These are phyloP conservation scores for Myodes glareolus DNA, from an alignment of 2,113 vertebrate species.

Conservation along the genomic window DNA sequence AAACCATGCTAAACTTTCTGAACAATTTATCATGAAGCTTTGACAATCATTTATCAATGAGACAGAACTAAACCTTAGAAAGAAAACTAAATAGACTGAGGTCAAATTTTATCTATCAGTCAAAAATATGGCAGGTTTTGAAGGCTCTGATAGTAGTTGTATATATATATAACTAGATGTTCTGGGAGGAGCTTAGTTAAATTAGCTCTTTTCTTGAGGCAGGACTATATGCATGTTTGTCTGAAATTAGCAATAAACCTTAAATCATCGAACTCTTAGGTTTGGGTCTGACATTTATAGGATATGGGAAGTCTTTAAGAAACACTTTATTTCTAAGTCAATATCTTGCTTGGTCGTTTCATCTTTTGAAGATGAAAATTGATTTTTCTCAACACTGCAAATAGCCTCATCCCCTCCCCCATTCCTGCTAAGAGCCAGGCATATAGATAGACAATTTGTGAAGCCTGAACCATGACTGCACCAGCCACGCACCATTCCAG, in stretches of 20 bases:
- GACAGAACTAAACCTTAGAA: constrained; percentile 27
- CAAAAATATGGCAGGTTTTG: neutral
- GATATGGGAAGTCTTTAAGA: constrained; percentile 80
- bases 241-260: constrained; percentile 77
- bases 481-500: neutral
- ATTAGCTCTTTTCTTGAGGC: constrained; percentile 5
- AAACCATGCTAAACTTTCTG: neutral
- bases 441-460: neutral
- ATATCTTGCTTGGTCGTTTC: constrained; percentile 77
- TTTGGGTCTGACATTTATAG: constrained; percentile 77
- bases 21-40: neutral
- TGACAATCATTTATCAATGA: constrained; percentile 45
- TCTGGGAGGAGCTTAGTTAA: constrained; percentile 32
- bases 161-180: neutral
- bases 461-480: neutral
- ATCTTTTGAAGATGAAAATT: constrained; percentile 83
- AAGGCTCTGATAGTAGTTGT: neutral
- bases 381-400: constrained; percentile 77
- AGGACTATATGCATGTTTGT: constrained; percentile 61
- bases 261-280: constrained; percentile 75
- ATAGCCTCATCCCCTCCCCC: constrained; percentile 43
- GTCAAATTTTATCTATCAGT: neutral
- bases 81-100: constrained; percentile 52
- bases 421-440: neutral
- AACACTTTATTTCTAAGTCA: constrained; percentile 82